Conservation (phyloP, 2,888 invertebrate species). For the Perizoma affinitatum region DNA sequence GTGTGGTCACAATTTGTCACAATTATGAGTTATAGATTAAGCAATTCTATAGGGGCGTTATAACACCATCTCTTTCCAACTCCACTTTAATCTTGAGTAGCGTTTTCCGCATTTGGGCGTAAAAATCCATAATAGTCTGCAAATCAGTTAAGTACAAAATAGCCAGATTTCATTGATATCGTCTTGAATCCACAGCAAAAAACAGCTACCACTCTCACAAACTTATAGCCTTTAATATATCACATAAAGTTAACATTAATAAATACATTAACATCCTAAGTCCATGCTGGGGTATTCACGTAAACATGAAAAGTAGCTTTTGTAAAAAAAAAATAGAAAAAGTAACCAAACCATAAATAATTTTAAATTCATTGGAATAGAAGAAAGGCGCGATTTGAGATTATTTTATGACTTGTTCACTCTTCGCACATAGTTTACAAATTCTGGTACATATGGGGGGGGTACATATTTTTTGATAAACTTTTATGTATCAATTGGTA, state of each 20-base stretch:
- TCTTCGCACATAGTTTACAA: slow-evolving; percentile 43
- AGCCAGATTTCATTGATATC: background rate
- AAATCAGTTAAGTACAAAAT: background rate
- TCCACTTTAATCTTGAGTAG: too few species aligned
- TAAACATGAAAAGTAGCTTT: slow-evolving; percentile 51
- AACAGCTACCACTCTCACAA: slow-evolving; percentile 56
- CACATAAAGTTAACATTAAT: slow-evolving; percentile 72
- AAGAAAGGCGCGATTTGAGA: slow-evolving; percentile 66
- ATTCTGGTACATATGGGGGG: too few species aligned
- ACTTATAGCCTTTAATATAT: slow-evolving; percentile 71
- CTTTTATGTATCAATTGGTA: too few species aligned
- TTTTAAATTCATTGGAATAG: slow-evolving; percentile 50
- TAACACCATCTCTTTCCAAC: too few species aligned
- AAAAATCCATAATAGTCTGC: background rate
- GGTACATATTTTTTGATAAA: too few species aligned
- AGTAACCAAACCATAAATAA: slow-evolving; percentile 47
- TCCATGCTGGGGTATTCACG: slow-evolving; percentile 60
- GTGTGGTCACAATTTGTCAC: too few species aligned
- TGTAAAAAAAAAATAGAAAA: slow-evolving; percentile 42
- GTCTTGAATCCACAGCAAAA: slow-evolving; percentile 41
- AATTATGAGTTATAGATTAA: too few species aligned
- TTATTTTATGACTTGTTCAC: slow-evolving; percentile 63
- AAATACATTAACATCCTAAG: slow-evolving; percentile 57
- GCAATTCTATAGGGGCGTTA: too few species aligned
- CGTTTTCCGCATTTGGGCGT: too few species aligned